phyloP scores from a whole-genome alignment of 2,797 vertebrate genomes.

The Ptychadena robeensis region DNA sequence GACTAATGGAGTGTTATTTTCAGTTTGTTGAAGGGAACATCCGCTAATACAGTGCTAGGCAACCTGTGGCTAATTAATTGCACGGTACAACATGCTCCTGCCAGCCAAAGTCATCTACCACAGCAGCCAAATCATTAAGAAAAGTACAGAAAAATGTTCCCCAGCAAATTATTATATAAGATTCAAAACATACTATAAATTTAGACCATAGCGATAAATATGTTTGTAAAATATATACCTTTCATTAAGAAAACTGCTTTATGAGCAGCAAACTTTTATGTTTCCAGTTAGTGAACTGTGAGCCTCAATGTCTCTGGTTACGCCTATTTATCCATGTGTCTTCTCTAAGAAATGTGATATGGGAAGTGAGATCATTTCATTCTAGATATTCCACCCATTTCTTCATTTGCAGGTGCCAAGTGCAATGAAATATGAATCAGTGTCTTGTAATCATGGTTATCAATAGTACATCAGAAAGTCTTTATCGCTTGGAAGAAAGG shows the following conservation, averaged over 20 bases:
- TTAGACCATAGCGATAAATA: too few relatives aligned
- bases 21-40: conserved; percentile 2
- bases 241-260: neutral
- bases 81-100: neutral
- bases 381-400: neutral
- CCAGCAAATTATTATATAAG: neutral
- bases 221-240: neutral
- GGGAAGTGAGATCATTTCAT: neutral
- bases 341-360: neutral
- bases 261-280: neutral
- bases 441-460: neutral
- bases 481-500: neutral
- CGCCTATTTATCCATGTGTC: neutral
- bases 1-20: neutral
- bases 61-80: neutral
- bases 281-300: neutral
- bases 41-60: neutral
- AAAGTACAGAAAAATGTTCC: too few relatives aligned
- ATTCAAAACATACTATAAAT: too few relatives aligned
- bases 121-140: neutral
- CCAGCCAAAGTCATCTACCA: neutral
- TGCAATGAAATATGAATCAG: neutral
- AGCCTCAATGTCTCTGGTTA: neutral
- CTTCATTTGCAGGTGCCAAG: neutral
- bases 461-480: neutral